phyloP scores from a whole-genome alignment of 2,797 vertebrate species.

The Cyprinella venusta region DNA sequence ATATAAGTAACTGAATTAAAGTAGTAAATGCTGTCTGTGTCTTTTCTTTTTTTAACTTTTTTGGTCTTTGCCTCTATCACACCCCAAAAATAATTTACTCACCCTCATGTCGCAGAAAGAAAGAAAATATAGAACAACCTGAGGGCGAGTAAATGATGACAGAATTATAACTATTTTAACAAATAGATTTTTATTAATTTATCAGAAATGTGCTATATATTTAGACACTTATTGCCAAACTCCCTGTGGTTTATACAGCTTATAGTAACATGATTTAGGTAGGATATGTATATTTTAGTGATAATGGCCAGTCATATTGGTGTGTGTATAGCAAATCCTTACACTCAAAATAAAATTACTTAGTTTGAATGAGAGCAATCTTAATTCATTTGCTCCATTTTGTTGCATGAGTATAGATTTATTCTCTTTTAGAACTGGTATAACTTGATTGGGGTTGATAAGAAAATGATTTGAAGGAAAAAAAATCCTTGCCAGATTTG shows the following conservation, averaged over 20 bases:
- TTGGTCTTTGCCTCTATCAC: neutral
- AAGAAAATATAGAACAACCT: neutral
- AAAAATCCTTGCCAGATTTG: neutral
- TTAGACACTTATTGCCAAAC: neutral
- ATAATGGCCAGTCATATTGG: neutral
- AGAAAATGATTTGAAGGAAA: neutral
- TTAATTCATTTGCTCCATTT: neutral
- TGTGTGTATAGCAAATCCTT: neutral
- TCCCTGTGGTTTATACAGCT: neutral
- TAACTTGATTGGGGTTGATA: neutral
- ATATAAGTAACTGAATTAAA: neutral
- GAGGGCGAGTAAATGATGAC: neutral
- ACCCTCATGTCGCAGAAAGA: neutral
- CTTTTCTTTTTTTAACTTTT: neutral
- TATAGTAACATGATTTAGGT: slow-evolving; percentile 63
- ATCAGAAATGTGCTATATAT: neutral
- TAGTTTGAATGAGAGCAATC: neutral
- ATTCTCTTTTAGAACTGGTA: neutral
- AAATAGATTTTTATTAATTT: neutral
- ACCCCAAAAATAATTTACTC: neutral
- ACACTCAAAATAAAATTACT: slow-evolving; percentile 2
- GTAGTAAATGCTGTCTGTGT: neutral
- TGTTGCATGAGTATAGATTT: neutral
- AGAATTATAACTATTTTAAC: neutral
- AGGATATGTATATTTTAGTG: slow-evolving; percentile 62